Evolutionary conservation across 2,888 invertebrate species (phyloP), one percentile per base, ranked within the genome.

Genomic region (Pyralis farinalis): DNA sequence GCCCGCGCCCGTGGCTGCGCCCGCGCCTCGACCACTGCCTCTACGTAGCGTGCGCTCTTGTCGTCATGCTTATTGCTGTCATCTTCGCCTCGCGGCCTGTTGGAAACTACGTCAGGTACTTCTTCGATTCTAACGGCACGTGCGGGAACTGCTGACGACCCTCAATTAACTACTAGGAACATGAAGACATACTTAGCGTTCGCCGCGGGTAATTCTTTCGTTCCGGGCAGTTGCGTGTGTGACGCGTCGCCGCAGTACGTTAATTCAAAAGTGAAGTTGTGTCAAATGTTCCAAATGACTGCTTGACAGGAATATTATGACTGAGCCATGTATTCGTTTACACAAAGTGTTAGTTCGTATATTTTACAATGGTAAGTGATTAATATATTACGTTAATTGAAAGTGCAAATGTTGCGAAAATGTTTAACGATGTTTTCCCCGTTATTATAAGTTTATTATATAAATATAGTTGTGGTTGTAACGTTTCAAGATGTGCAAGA

Each of bases 321-420:
- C 4, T 16, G 16, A 3, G 16, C 16, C 2, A 16, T 4, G 16
- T 16, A 4, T 16, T 16, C 35, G 36, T 45, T 31, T 16, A 34
- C 28, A 42, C 4, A 4, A 16, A 16, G 16, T 44, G 39, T 39
- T 42, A 40, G 45, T 38, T 42, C 31, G 36, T 38, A 44, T 43
- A 34, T 42, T n/a, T 41, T 40, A 43, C 16, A 37, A 20, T 45
- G 30, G 34, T 47, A 47, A 50, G 50, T 50, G 45, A 50, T 47
- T 51, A 46, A 47, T 47, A 50, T 47, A 47, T 47, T 44, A 43
- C 36, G 46, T 42, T 47, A 49, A 46, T 49, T 35, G 44, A 41
- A 45, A 53, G 53, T 53, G 53, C 53, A 51, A 53, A 51, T 47
- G 45, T 31, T 46, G 42, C 40, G 40, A 27, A 45, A 42, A 44